Base-by-base conservation (phyloP, 2,888 invertebrate species). In the Yponomeuta evonymella region DNA sequence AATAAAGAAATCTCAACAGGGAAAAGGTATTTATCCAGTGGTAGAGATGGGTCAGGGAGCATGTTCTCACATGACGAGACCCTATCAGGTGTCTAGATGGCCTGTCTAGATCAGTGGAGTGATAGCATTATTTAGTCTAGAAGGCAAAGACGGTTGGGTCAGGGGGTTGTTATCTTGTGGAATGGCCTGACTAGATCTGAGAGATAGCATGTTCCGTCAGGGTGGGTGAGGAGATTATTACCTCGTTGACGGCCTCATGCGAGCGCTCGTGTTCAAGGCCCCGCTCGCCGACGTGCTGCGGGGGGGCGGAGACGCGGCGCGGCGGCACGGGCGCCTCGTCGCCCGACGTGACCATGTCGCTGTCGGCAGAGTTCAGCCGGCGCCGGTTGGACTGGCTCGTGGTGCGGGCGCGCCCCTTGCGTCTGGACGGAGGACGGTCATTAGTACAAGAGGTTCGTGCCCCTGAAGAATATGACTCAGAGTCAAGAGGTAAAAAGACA, bases 281-380 rank as follows among this genome's bases (percentile, higher is more conserved):
- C 73, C n/a, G 33, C 30, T 73, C 30, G 75, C 23, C 0, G 72
- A n/a, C 58, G 79, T 73, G 75, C 77, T 75, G 78, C 78, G 76
- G 43, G 73, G 75, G 63, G 74, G 77, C 72, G 73, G 73, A 73
- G 70, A 70, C 84, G 73, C 77, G 88, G 69, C 79, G 87, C 10
- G 95, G 94, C 0, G 95, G 94, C 23, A 94, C 87, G n/a, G 85
- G 83, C 70, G 93, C 93, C 75, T 96, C 96, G 78, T 97, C 97
- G 1, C 95, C 95, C 0, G 96, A 96, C 8, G 96, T 95, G 15
- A 94, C 90, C 77, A 95, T 85, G 77, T 96, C 96, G 1, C 96
- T 96, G 80, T 96, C 96, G 0, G 95, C 96, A 0, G 96, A 96
- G 83, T 96, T 96, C 36, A 96, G 85, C 12, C 96, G 93, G 48